Conservation (phyloP, 2,888 invertebrate species). For the Conchocele bisecta region DNA sequence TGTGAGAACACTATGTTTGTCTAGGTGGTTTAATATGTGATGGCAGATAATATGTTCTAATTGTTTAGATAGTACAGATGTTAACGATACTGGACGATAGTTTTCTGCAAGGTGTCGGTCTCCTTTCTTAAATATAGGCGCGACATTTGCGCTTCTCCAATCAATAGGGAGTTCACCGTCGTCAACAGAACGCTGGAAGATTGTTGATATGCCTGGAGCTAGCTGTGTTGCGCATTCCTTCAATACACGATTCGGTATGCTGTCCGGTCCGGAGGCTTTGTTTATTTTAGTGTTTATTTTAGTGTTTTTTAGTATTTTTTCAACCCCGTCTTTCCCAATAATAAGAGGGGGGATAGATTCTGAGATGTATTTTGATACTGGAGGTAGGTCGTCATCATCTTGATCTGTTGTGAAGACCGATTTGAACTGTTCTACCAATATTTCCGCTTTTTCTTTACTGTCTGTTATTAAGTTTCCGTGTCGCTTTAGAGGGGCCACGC, state of each 20-base stretch:
- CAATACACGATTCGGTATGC: constrained; percentile 45
- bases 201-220: constrained; percentile 34
- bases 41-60: constrained; percentile 19
- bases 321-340: constrained; percentile 28
- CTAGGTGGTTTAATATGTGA: constrained; percentile 13
- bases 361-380: constrained; percentile 3
- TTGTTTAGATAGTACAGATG: constrained; percentile 8
- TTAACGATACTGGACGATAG: constrained; percentile 14
- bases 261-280: constrained; percentile 46
- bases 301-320: constrained; percentile 40
- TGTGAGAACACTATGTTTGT: neutral
- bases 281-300: constrained; percentile 13
- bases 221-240: constrained; percentile 40
- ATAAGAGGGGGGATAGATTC: constrained; percentile 1
- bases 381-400: neutral
- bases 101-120: constrained; percentile 25
- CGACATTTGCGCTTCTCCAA: constrained; percentile 38
- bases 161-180: constrained; percentile 36
- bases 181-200: constrained; percentile 36
- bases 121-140: constrained; percentile 12
- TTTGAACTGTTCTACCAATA: constrained; percentile 34
- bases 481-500: constrained; percentile 29
- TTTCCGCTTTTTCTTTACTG: constrained; percentile 38
- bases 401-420: constrained; percentile 39
- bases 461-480: constrained; percentile 29